Conservation (phyloP, 2,113 vertebrate species). For the Halcyon senegalensis region DNA sequence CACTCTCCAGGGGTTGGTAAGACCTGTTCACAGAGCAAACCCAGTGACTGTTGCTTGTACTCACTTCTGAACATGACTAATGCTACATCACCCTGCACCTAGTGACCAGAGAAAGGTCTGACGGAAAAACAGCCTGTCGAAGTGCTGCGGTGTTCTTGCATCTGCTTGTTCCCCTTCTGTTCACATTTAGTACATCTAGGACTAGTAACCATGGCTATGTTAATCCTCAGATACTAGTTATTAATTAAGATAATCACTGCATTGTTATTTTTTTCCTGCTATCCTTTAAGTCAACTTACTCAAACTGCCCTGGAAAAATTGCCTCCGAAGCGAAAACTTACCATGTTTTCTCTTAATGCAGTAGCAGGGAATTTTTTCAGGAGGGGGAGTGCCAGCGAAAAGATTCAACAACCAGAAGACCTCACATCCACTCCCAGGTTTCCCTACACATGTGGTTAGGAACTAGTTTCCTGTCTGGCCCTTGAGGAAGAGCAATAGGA, state of each 20-base stretch:
- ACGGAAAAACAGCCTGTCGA: background rate
- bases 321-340: background rate
- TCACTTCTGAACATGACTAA: background rate
- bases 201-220: background rate
- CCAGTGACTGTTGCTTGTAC: fast-evolving
- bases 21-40: background rate
- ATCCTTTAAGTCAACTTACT: background rate
- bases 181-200: fast-evolving
- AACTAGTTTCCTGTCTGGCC: background rate
- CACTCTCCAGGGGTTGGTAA: background rate
- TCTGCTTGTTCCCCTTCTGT: background rate
- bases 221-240: background rate
- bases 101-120: fast-evolving
- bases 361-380: background rate
- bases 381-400: background rate
- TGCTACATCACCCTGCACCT: background rate
- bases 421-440: background rate
- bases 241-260: background rate
- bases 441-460: background rate
- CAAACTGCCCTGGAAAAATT: background rate
- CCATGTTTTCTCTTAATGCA: background rate
- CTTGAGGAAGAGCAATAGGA: background rate
- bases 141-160: background rate
- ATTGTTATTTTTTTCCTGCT: background rate
- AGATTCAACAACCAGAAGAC: background rate